A percentile compares a stretch with the other conserved stretches of the same genome.
Conservation (phyloP, 2,888 invertebrate genomes). For the Atherix ibis region DNA sequence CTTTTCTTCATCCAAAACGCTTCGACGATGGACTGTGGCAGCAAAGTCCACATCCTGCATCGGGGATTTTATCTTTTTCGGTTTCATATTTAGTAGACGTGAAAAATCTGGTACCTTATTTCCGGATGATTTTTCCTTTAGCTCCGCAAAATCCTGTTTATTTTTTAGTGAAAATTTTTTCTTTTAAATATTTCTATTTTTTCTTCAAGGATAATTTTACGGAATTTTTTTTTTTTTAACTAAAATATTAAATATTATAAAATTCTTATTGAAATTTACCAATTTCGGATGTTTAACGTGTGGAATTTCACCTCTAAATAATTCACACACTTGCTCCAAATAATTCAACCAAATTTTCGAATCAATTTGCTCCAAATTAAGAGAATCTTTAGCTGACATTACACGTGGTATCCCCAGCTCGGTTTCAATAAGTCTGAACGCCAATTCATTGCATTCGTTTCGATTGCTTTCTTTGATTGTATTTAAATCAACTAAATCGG, state of each 20-base stretch:
- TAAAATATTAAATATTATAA: too few relatives aligned
- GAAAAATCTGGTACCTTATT: conserved; percentile 30
- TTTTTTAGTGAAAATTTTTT: too few relatives aligned
- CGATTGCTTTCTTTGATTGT: conserved; percentile 46
- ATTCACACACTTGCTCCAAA: conserved; percentile 74
- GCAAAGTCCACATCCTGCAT: conserved; percentile 28
- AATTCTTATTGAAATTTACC: too few relatives aligned
- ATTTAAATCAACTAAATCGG: conserved; percentile 69
- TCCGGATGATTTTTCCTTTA: conserved; percentile 27
- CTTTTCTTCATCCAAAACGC: conserved; percentile 29
- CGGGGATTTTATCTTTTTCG: conserved; percentile 27
- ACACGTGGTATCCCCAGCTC: conserved; percentile 59
- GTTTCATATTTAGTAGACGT: conserved; percentile 22
- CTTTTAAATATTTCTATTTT: too few relatives aligned
- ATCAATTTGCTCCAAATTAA: conserved; percentile 24
- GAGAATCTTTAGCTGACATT: conserved; percentile 60
- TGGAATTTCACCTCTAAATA: conserved; percentile 84
- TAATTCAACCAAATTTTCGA: conserved; percentile 50
- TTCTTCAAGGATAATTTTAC: too few relatives aligned
- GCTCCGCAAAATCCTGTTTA: conserved; percentile 34
- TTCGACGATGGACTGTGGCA: conserved; percentile 23
- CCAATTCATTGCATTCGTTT: conserved; percentile 57
- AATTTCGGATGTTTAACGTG: conserved; percentile 59
- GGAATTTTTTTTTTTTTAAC: too few relatives aligned
- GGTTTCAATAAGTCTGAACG: conserved; percentile 72